Percentiles rank a stretch among this genome's conserved stretches.
These are phyloP conservation scores for Marronus borbonicus DNA, from an alignment of 2,888 invertebrate genomes.

Conservation along the genomic window DNA sequence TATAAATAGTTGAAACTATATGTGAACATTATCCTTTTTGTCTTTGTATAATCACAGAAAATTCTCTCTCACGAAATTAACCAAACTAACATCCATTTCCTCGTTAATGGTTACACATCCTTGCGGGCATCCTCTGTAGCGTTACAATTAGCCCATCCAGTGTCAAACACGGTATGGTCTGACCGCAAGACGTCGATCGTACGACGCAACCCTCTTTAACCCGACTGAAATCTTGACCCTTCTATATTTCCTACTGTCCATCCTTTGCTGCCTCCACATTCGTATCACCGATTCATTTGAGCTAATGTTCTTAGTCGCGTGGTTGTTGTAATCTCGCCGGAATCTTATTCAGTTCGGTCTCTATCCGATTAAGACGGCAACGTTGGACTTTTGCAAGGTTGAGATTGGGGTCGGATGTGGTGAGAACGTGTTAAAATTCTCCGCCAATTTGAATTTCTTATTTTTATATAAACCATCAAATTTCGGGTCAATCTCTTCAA, in stretches of 20 bases:
- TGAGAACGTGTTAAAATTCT: not conserved
- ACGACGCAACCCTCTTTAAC: constrained; percentile 21
- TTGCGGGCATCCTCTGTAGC: not conserved
- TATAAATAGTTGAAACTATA: not conserved
- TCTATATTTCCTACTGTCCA: constrained; percentile 49
- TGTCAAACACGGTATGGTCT: not conserved
- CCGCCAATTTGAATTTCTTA: too few species aligned
- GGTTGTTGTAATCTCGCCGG: not conserved
- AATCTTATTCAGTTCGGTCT: not conserved
- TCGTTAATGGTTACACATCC: not conserved
- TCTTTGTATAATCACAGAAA: not conserved
- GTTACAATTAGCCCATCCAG: constrained; percentile 1
- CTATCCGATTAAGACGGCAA: not conserved
- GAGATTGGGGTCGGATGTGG: not conserved
- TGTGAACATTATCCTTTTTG: not conserved
- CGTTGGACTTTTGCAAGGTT: not conserved
- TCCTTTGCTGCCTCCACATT: not conserved
- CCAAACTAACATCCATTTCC: not conserved
- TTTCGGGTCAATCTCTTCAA: too few species aligned
- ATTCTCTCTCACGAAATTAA: not conserved
- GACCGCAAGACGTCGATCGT: constrained; percentile 28
- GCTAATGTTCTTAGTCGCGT: constrained; percentile 11
- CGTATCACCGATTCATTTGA: not conserved
- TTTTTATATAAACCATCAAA: too few species aligned
- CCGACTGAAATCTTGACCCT: constrained; percentile 28